Evolutionary conservation across 64 coral and sea anemone genomes (phyloP), one percentile per base, ranked within the genome.

Genomic region (Montipora efflorescens): DNA sequence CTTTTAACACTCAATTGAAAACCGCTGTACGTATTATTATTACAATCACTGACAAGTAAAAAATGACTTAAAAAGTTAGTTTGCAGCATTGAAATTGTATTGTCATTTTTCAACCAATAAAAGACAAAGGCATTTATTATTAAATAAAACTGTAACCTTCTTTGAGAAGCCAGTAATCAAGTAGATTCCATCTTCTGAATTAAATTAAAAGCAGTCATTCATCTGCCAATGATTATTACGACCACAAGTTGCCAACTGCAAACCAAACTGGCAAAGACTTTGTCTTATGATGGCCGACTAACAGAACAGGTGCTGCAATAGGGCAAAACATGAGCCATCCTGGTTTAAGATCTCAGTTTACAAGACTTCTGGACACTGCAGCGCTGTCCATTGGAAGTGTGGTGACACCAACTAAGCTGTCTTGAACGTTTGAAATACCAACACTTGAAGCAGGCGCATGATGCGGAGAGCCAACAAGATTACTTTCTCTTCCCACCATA

Each of bases 381-480:
- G 81, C 21, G 22, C 10, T 71, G 19, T 86, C 82, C 45, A 86
- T 22, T 22, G 82, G 21, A 71, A 86, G 70, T 48, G 82, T 23
- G 19, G 36, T 86, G 19, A 86, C 82, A 48, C 82, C 82, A 20
- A 86, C 82, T 4, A 86, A 22, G 22, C n/a, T 86, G 7, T 86
- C 82, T 47, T 86, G 82, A 12, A 71, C 82, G 5, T 64, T 45
- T 1, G 82, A 66, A 1, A 86, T 86, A 16, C 82, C 71, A 22
- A 86, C 82, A 12, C 64, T 86, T 73, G 93, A 88, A 19, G 90
- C 55, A 3, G 96, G 71, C 48, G 92, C 57, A 57, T 95, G 89
- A 67, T 88, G 79, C 5, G 96, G 96, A 28, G 96, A 98, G 8
- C 93, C 85, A 6, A 98, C 86, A 51, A 95, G 81, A 59, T 77